These are phyloP conservation scores for Aplocera efformata DNA, from an alignment of 2,888 invertebrate genomes.

Conservation along the genomic window DNA sequence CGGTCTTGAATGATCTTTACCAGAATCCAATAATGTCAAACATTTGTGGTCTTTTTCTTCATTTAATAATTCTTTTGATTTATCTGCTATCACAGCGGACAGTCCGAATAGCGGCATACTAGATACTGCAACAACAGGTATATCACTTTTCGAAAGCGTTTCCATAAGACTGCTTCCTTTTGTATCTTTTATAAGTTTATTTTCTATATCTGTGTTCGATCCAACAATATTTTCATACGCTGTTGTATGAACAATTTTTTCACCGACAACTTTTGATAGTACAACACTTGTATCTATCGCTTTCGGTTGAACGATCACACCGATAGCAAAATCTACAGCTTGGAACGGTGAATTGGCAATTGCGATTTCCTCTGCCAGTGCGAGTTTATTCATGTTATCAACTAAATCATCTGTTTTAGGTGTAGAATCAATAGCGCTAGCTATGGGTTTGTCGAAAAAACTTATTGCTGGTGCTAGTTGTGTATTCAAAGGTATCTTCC, in stretches of 20 bases:
- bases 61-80: constrained; percentile 31
- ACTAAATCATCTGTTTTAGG: constrained; percentile 5
- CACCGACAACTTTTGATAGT: constrained; percentile 4
- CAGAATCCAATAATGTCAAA: constrained; percentile 20
- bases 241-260: constrained; percentile 1
- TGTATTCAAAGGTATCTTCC: constrained; percentile 4
- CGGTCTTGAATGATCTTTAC: constrained; percentile 10
- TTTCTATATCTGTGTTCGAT: constrained; percentile 6
- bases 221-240: constrained; percentile 1
- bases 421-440: constrained; percentile 3
- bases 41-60: constrained; percentile 22
- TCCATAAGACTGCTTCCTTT: constrained; percentile 30
- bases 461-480: constrained; percentile 18
- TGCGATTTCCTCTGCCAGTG: constrained; percentile 15
- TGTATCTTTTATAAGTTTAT: constrained; percentile 2
- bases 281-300: constrained; percentile 2
- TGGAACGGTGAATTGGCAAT: constrained; percentile 6
- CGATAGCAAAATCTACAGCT: constrained; percentile 6
- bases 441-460: constrained; percentile 20
- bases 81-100: constrained; percentile 41
- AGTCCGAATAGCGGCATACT: constrained; percentile 45
- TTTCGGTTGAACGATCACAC: constrained; percentile 1
- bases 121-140: constrained; percentile 37
- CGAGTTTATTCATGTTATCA: constrained; percentile 11
- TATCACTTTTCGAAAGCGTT: constrained; percentile 31